Base-by-base conservation (phyloP, 2,797 vertebrate genomes). In the Thamnophis elegans region DNA sequence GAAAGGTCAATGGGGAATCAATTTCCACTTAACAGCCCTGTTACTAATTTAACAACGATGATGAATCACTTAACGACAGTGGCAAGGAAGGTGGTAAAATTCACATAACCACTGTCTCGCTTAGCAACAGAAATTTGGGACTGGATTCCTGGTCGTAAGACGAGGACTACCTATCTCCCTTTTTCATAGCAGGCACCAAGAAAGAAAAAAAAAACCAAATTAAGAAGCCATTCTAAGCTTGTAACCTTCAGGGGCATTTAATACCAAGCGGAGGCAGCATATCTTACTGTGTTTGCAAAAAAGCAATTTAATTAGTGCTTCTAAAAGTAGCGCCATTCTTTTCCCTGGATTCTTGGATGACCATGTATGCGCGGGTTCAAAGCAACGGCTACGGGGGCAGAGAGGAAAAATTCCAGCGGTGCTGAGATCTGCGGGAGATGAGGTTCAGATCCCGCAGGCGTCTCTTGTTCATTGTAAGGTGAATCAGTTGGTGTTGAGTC, bases 371-470 rank as follows among this genome's bases (percentile, higher is more conserved):
- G 87, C 89, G 93, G 93, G 96, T 94, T 95, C 96, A 95, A 95
- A 91, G 58, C 88, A 22, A 0, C 90, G 36, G 59, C 58, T 82
- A 47, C 60, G 51, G 92, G 93, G 73, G 96, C 85, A 94, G 95
- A 94, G 73, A 93, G 54, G 55, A 59, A 95, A 96, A 96, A 96
- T 96, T 92, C 94, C 95, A 94, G 95, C 91, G 93, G 93, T 89
- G 89, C 14, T 87, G 90, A 95, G 92, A 92, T 93, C 60, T 91
- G 91, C 93, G 78, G 95, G 93, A 54, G 85, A n/a, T 0, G 92
- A 60, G 90, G 90, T 95, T 96, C 94, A 95, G 32, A 93, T 2
- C 0, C 3, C 78, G 20, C 87, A 13, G 90, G 93, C 90, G 2
- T 87, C 82, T 94, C 82, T 65, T 93, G 92, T 95, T 86, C 51